Conservation (phyloP, 35 echinoderm and acorn worm genomes). For the Eucidaris tribuloides region DNA sequence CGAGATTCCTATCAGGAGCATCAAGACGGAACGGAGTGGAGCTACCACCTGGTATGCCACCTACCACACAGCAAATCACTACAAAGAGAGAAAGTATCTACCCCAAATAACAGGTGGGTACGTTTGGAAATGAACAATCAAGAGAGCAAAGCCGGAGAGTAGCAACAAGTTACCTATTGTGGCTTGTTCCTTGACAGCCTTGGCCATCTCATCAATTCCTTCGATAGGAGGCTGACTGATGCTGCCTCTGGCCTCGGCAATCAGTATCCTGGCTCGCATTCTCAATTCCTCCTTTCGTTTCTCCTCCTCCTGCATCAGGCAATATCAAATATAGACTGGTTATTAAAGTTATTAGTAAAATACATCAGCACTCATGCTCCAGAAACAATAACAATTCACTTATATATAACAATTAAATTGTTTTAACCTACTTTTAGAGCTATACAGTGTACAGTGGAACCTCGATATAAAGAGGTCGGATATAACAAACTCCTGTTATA, state of each 20-base stretch:
- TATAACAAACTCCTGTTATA: no score
- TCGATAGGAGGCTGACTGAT: conserved; percentile 87
- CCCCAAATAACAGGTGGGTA: no score
- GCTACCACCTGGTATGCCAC: no score
- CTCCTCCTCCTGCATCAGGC: conserved; percentile 54
- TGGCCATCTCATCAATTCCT: conserved; percentile 84
- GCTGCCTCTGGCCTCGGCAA: conserved; percentile 83
- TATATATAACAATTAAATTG: background rate
- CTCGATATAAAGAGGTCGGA: no score
- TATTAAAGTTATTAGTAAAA: background rate
- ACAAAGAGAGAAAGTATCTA: no score
- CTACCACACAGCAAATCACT: no score
- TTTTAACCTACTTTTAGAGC: background rate
- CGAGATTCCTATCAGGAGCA: no score
- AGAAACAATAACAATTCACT: background rate
- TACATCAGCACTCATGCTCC: background rate
- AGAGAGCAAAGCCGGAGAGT: background rate
- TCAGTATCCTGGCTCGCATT: conserved; percentile 69
- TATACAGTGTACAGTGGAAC: no score
- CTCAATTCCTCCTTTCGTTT: conserved; percentile 82
- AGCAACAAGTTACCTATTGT: conserved; percentile 14
- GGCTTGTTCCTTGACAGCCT: conserved; percentile 64
- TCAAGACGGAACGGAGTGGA: no score
- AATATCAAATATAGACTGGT: background rate
- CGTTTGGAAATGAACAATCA: no score